phyloP scores from a whole-genome alignment of 2,797 vertebrate species.

The Periophthalmus magnuspinnatus region DNA sequence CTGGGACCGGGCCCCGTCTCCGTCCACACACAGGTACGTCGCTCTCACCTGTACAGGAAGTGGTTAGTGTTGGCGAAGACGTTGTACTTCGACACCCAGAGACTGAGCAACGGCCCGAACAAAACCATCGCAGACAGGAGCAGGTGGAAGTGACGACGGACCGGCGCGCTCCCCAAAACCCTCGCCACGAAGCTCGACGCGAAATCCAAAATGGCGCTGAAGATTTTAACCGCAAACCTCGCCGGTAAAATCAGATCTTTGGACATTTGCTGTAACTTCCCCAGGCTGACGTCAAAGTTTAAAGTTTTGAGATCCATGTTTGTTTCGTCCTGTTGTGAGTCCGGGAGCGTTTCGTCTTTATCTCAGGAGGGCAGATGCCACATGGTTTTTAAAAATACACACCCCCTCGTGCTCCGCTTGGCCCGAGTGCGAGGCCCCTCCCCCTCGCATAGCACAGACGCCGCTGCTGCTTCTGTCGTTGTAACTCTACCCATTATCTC shows the following conservation, averaged over 20 bases:
- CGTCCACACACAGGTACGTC: too few species aligned
- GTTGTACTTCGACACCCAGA: conserved; percentile 81
- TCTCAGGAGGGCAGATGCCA: conserved; percentile 50
- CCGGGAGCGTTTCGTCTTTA: conserved; percentile 31
- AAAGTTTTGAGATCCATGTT: conserved; percentile 40
- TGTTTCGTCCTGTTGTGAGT: conserved; percentile 6
- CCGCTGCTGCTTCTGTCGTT: conserved; percentile 37
- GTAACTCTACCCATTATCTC: conserved; percentile 40
- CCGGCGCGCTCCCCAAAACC: conserved; percentile 74
- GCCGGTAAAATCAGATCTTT: conserved; percentile 38
- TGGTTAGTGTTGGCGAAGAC: conserved; percentile 84
- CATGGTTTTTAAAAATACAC: conserved; percentile 67
- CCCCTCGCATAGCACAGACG: conserved; percentile 25
- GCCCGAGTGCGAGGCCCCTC: conserved; percentile 3
- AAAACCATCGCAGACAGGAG: conserved; percentile 80
- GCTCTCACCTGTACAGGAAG: conserved; percentile 86
- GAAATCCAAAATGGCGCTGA: conserved; percentile 46
- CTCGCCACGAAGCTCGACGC: conserved; percentile 74
- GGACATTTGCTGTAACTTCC: conserved; percentile 42
- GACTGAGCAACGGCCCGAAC: conserved; percentile 80
- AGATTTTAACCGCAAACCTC: conserved; percentile 35
- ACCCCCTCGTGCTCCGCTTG: conserved; percentile 44
- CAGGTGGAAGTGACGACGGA: conserved; percentile 81
- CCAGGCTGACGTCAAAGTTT: conserved; percentile 40
- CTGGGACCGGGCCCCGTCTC: too few species aligned